Conservation (phyloP, 2,797 vertebrate species). For the Acrossocheilus fasciatus region DNA sequence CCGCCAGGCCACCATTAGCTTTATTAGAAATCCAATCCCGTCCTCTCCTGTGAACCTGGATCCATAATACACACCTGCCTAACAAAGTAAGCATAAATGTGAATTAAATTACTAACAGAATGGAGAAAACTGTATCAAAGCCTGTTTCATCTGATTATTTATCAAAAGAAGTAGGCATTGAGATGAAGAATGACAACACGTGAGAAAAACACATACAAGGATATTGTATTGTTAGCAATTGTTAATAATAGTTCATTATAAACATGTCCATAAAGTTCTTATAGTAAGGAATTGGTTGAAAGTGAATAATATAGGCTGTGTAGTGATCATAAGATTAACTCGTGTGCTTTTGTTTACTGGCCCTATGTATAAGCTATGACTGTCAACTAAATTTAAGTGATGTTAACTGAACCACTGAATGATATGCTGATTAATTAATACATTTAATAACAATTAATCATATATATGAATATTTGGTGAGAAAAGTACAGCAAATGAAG, state of each 20-base stretch:
- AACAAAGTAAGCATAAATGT: slow-evolving; percentile 40
- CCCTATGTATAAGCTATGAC: background rate
- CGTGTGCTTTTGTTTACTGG: background rate
- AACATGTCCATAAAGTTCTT: background rate
- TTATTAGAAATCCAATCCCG: slow-evolving; percentile 69
- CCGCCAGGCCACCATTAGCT: slow-evolving; percentile 66
- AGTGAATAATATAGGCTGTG: background rate
- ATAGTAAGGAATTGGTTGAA: background rate
- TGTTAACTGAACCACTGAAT: background rate
- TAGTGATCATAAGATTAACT: background rate
- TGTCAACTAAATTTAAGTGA: background rate
- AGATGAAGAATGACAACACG: background rate
- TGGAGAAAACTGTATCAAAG: slow-evolving; percentile 14
- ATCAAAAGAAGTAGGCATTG: background rate
- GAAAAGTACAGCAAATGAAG: background rate
- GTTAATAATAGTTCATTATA: background rate
- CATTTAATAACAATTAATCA: background rate
- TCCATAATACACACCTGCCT: slow-evolving; percentile 36
- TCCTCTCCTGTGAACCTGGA: slow-evolving; percentile 43
- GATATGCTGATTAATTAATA: background rate
- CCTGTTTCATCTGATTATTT: slow-evolving; percentile 20
- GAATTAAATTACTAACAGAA: slow-evolving; percentile 39
- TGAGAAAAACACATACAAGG: background rate
- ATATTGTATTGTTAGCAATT: background rate
- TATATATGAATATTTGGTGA: background rate